These are phyloP conservation scores for Microctonus brassicae DNA, from an alignment of 2,888 invertebrate species.

Conservation along the genomic window DNA sequence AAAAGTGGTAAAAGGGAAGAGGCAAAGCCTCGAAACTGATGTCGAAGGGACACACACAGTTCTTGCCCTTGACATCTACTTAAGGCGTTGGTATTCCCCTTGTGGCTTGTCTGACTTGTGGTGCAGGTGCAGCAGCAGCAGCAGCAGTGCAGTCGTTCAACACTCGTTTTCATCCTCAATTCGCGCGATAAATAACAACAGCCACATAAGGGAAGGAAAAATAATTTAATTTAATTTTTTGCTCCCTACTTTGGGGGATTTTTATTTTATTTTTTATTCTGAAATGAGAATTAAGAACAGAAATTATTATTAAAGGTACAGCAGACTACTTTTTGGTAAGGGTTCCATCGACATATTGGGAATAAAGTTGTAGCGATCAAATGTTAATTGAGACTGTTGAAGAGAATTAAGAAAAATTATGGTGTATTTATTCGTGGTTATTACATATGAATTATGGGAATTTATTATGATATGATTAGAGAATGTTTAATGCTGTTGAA, in stretches of 20 bases:
- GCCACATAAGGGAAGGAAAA: slow-evolving; percentile 9
- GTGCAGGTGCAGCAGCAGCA: no score
- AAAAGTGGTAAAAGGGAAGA: slow-evolving; percentile 7
- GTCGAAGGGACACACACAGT: slow-evolving; percentile 50
- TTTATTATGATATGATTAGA: no score
- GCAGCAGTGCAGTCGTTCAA: not conserved
- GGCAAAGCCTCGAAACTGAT: slow-evolving; percentile 10
- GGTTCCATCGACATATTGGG: no score
- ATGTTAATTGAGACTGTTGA: no score
- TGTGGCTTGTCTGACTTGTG: not conserved
- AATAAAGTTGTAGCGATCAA: no score
- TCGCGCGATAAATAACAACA: not conserved
- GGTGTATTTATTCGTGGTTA: no score
- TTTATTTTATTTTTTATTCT: no score
- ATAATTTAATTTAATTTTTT: not conserved
- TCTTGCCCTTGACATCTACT: slow-evolving; percentile 56
- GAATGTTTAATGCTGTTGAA: no score
- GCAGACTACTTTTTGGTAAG: not conserved
- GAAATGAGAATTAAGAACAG: no score
- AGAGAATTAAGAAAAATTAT: no score
- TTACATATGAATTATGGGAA: no score
- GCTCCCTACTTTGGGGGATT: not conserved
- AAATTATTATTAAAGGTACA: no score
- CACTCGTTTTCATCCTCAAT: slow-evolving; percentile 1
- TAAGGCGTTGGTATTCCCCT: slow-evolving; percentile 43